Conservation (phyloP, 2,797 vertebrate species). For the Delichon dasypus region DNA sequence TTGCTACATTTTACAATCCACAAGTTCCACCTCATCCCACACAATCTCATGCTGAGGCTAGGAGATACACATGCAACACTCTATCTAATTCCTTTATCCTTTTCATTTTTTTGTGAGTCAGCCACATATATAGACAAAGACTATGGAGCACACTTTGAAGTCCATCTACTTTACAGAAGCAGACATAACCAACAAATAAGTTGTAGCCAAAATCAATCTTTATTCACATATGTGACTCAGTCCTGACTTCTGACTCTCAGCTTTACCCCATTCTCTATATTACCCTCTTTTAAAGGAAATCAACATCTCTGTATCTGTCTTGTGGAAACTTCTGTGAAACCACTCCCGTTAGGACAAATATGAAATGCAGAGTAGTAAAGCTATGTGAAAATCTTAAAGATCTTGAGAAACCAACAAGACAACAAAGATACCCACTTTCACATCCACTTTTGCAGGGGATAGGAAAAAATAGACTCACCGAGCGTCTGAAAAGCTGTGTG, state of each 20-base stretch:
- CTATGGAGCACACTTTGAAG: neutral
- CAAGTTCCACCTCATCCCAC: neutral
- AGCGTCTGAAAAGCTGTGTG: constrained; percentile 46
- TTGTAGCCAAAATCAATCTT: neutral
- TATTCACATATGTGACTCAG: neutral
- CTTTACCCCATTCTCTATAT: neutral
- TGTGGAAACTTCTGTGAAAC: neutral
- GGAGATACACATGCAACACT: neutral
- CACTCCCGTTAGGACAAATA: neutral
- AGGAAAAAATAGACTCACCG: constrained; percentile 68
- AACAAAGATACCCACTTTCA: constrained; percentile 1
- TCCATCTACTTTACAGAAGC: neutral
- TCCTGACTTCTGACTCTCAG: neutral
- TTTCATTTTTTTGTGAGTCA: neutral
- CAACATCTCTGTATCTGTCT: neutral
- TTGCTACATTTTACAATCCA: neutral
- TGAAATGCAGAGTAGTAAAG: neutral
- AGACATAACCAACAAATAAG: neutral
- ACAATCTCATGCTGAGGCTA: neutral
- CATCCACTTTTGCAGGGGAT: neutral
- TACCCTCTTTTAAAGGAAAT: neutral
- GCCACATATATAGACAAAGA: neutral
- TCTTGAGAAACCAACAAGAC: neutral
- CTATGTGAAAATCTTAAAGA: neutral
- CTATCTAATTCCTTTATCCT: neutral